These are phyloP conservation scores for Eira barbara DNA, from an alignment of 2,113 vertebrate species.

Conservation along the genomic window DNA sequence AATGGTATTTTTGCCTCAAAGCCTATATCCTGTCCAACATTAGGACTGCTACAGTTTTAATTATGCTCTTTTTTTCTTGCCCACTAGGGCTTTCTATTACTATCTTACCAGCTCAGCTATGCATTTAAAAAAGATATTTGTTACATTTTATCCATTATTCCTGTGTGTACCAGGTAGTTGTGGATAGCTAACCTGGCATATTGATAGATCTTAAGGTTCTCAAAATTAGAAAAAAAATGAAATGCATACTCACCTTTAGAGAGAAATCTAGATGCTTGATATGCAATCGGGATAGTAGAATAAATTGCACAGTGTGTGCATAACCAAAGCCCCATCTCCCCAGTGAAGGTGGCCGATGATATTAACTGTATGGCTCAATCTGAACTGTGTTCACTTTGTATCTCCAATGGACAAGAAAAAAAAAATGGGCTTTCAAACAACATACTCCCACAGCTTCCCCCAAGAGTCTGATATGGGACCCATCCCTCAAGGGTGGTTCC, in stretches of 20 bases:
- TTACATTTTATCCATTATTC: slow-evolving; percentile 36
- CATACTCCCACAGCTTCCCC: background rate
- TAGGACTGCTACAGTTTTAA: slow-evolving; percentile 1
- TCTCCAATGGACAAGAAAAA: background rate
- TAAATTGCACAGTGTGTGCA: background rate
- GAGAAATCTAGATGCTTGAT: slow-evolving; percentile 11
- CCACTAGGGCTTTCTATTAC: background rate
- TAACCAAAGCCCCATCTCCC: background rate
- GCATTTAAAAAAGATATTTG: slow-evolving; percentile 17
- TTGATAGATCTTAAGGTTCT: slow-evolving; percentile 27
- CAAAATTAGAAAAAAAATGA: slow-evolving; percentile 39
- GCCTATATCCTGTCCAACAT: background rate
- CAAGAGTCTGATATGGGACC: background rate
- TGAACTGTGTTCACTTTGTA: slow-evolving; percentile 19
- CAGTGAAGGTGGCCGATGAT: slow-evolving; percentile 16
- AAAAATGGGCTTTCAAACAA: background rate
- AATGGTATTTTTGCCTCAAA: slow-evolving; percentile 40
- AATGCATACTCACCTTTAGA: slow-evolving; percentile 17
- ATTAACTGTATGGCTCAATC: slow-evolving; percentile 22
- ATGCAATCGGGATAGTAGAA: slow-evolving; percentile 27
- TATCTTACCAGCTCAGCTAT: slow-evolving; percentile 24
- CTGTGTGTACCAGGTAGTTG: background rate
- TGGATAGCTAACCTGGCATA: background rate
- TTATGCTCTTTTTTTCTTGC: background rate
- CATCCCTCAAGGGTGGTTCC: slow-evolving; percentile 3